Conservation (phyloP, 2,113 vertebrate species). For the Zosterops pallidus region DNA sequence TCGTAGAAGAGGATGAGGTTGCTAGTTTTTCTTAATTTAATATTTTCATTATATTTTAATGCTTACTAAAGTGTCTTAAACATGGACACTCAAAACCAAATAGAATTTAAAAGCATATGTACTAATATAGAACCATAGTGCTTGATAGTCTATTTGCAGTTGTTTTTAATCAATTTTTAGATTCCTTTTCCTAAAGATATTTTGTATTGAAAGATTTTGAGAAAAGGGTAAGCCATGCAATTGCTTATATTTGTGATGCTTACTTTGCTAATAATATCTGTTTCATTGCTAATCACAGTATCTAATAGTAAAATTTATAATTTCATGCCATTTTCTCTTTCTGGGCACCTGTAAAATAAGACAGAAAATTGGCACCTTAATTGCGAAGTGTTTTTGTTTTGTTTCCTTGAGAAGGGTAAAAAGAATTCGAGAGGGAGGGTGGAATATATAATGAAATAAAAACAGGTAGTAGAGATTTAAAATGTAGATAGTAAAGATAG, state of each 20-base stretch:
- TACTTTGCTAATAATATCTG: not conserved
- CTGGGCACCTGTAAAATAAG: not conserved
- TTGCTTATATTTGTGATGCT: not conserved
- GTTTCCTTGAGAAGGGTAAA: not conserved
- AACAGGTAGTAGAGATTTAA: not conserved
- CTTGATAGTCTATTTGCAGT: not conserved
- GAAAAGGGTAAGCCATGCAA: not conserved
- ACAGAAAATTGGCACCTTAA: not conserved
- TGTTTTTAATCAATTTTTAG: slow-evolving; percentile 5
- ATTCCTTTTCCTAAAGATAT: not conserved
- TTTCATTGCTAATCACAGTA: not conserved
- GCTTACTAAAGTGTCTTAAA: not conserved
- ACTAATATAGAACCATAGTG: not conserved
- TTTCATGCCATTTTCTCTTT: not conserved
- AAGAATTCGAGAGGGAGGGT: not conserved
- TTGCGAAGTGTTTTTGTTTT: not conserved
- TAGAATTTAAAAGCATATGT: not conserved
- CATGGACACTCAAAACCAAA: not conserved
- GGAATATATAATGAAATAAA: not conserved
- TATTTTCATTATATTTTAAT: not conserved
- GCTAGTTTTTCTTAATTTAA: not conserved
- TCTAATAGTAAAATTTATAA: not conserved
- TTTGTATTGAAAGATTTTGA: not conserved
- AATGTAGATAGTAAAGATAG: not conserved
- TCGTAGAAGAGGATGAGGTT: not conserved